Evolutionary conservation across 2,888 invertebrate species (phyloP).

Genomic region (Baccha elongata): DNA sequence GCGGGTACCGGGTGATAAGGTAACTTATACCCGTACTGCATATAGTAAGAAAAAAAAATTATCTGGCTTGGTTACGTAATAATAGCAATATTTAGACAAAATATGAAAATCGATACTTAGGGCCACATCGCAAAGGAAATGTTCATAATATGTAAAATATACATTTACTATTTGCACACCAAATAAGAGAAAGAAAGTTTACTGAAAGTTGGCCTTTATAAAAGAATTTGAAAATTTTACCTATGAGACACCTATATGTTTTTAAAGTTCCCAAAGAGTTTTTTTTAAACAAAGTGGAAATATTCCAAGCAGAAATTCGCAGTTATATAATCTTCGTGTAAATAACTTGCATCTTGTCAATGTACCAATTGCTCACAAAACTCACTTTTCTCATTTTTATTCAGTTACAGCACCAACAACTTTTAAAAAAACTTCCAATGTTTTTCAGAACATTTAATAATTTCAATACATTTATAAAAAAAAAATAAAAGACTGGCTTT

Average conservation of each 20-base stretch:
- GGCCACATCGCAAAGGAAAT: too few relatives aligned
- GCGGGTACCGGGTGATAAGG: too few relatives aligned
- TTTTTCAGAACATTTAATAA: not conserved
- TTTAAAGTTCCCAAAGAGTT: not conserved
- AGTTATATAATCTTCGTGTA: conserved; percentile 12
- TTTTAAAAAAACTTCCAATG: conserved; percentile 4
- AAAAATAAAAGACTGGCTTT: not conserved
- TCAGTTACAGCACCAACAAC: not conserved
- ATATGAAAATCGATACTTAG: too few relatives aligned
- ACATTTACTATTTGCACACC: too few relatives aligned
- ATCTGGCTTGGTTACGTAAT: too few relatives aligned
- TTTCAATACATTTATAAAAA: not conserved
- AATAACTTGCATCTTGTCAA: conserved; percentile 2
- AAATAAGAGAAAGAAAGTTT: too few relatives aligned
- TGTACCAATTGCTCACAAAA: not conserved
- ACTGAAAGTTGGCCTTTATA: too few relatives aligned
- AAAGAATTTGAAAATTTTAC: not conserved
- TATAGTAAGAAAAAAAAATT: too few relatives aligned
- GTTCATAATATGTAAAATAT: too few relatives aligned
- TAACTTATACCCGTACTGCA: too few relatives aligned
- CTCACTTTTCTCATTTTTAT: not conserved
- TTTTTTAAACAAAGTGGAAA: not conserved
- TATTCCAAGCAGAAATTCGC: conserved; percentile 2
- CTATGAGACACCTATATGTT: not conserved
- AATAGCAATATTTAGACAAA: too few relatives aligned